Evolutionary conservation across 2,888 invertebrate genomes (phyloP), one percentile per base, ranked within the genome.

Genomic region (Stegophylla sp.): DNA sequence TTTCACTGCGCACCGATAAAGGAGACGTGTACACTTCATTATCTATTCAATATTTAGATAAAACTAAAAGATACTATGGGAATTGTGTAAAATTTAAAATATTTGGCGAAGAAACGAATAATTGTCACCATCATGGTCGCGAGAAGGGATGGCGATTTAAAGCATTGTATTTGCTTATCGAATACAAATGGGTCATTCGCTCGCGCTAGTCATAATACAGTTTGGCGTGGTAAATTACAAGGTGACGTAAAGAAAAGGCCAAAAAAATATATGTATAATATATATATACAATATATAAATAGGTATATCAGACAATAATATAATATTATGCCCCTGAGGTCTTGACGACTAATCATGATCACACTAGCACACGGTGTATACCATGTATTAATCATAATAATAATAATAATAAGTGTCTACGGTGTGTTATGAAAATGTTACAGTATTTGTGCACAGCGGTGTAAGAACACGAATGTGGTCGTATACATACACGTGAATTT

Each of bases 151-250:
- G 53, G 20, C 20, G 53, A n/a, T 17, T 20, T 20, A 26, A 59
- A 26, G 4, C 13, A 59, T 26, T 63, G n/a, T 63, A 41, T 26
- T 15, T 3, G 41, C 12, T 34, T 34, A 34, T 34, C 34, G n/a
- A 63, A 12, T 20, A 63, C 34, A 63, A 28, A 59, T 59, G 72
- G 72, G 72, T 73, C 72, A 59, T 43, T 73, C 26, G 72, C 59
- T 7, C 9, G 41, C 20, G 15, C 53, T n/a, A 69, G 45, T 15
- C 45, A 67, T 5, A 20, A 20, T 45, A 45, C 15, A 7, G 26
- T 66, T 66, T 34, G 28, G 34, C 51, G 53, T 72, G 56, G 51
- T 72, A 41, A 56, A 72, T 53, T 71, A 56, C 71, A 72, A 72
- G 72, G 72, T 72, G 56, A 72, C 56, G 56, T 5, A 17, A 56